phyloP scores from a whole-genome alignment of 2,113 vertebrate genomes.

The Apaloderma vittatum region DNA sequence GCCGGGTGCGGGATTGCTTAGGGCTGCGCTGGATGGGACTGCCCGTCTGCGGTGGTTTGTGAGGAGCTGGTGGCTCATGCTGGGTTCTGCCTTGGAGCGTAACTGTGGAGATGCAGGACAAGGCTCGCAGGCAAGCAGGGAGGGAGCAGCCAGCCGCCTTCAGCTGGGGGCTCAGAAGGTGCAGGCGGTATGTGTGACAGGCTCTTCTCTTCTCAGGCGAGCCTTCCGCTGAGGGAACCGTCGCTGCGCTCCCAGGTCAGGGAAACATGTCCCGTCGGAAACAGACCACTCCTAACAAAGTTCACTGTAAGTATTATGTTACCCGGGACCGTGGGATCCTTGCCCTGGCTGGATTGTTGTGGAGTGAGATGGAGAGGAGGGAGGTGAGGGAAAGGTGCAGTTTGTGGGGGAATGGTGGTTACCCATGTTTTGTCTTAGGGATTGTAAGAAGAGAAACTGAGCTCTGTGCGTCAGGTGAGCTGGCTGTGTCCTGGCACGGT shows the following conservation, averaged over 20 bases:
- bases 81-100: background rate
- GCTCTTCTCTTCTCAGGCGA: conserved; percentile 71
- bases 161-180: background rate
- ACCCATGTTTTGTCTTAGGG: background rate
- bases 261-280: conserved; percentile 87
- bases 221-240: conserved; percentile 52
- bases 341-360: background rate
- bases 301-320: conserved; percentile 83
- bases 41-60: rapidly evolving
- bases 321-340: background rate
- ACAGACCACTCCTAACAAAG: conserved; percentile 88
- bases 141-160: background rate
- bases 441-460: background rate
- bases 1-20: background rate
- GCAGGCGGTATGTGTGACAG: conserved; percentile 12
- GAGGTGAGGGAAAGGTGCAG: background rate
- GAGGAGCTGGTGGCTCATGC: background rate
- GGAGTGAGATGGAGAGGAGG: background rate
- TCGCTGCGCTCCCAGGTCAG: conserved; percentile 54
- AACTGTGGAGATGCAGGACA: background rate
- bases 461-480: background rate
- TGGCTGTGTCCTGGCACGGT: background rate
- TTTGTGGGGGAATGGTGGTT: background rate
- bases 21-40: background rate
- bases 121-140: background rate